Base-by-base conservation (phyloP, 2,113 vertebrate species). In the Lamprologus speciosus region DNA sequence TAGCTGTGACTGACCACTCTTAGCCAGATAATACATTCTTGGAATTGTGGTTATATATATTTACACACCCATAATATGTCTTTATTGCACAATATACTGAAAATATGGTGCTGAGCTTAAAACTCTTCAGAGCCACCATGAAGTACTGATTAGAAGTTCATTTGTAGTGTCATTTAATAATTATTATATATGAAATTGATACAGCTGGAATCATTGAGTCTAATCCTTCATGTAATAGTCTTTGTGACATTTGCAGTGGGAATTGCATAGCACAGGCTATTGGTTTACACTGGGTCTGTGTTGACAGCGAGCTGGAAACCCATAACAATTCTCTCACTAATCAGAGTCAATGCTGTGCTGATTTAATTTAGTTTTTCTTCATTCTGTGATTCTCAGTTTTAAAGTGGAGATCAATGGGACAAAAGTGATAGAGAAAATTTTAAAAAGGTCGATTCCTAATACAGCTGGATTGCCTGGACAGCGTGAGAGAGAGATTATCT, bases 211-310 rank as follows among this genome's bases (percentile, higher is more conserved):
- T 3, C 2, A 4, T 33, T 45, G 31, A 79, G 57, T n/a, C 7
- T 53, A 53, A 89, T 58, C 35, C 40, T 26, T 17, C 83, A 91
- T 51, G 78, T 88, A 83, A 90, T 40, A 63, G 82, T 50, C 53
- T 11, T 17, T 73, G 78, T 93, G 93, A 91, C 89, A 91, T 95
- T 92, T 91, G 87, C 35, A 83, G 79, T 35, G 33, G 89, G 89
- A 88, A 91, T 90, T 40, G 40, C 89, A 92, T 91, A 93, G 83
- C 53, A 63, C 37, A 73, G 84, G 88, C 85, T 92, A 85, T 93
- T 94, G 90, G 88, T 95, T 94, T 92, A 90, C 83, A 75, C 65
- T 21, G 37, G 78, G 80, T 86, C 17, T 68, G 75, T 86, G 84
- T 65, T 86, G 84, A 92, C 89, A 92, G 85, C 16, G 9, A 91